A percentile compares a stretch with the other conserved stretches of the same genome.
Conservation (phyloP, 2,797 vertebrate genomes). For the Echiichthys vipera region DNA sequence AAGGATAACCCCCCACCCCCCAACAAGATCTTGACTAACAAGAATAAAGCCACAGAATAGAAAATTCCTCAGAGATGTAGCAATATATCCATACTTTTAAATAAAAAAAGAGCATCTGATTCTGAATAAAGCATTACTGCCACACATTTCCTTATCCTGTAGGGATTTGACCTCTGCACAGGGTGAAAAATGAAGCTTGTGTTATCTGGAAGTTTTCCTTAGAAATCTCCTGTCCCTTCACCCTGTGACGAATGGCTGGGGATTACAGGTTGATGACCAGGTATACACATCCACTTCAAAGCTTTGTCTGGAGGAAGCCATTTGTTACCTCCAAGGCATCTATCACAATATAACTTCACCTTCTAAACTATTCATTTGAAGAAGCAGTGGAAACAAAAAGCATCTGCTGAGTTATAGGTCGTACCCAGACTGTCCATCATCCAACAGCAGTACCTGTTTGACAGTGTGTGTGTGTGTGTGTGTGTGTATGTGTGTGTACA, state of each 20-base stretch:
- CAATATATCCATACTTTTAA: constrained; percentile 55
- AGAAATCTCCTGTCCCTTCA: constrained; percentile 69
- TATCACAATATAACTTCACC: constrained; percentile 76
- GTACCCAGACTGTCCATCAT: constrained; percentile 75
- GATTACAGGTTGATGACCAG: constrained; percentile 79
- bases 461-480: constrained; percentile 28
- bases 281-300: constrained; percentile 67
- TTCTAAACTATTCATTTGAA: constrained; percentile 83
- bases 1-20: constrained; percentile 67
- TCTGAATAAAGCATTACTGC: constrained; percentile 37
- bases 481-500: background rate
- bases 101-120: constrained; percentile 46
- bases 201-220: constrained; percentile 68
- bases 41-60: constrained; percentile 48
- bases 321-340: constrained; percentile 76
- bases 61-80: constrained; percentile 57
- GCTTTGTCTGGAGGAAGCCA: constrained; percentile 76
- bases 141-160: constrained; percentile 41
- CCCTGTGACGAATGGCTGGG: constrained; percentile 68
- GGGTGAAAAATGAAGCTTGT: constrained; percentile 54
- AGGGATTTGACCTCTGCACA: constrained; percentile 58
- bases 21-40: constrained; percentile 47
- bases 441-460: constrained; percentile 45
- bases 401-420: constrained; percentile 79
- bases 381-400: constrained; percentile 77